Conservation (phyloP, 1,140 invertebrate species). For the Octopus sinensis region DNA sequence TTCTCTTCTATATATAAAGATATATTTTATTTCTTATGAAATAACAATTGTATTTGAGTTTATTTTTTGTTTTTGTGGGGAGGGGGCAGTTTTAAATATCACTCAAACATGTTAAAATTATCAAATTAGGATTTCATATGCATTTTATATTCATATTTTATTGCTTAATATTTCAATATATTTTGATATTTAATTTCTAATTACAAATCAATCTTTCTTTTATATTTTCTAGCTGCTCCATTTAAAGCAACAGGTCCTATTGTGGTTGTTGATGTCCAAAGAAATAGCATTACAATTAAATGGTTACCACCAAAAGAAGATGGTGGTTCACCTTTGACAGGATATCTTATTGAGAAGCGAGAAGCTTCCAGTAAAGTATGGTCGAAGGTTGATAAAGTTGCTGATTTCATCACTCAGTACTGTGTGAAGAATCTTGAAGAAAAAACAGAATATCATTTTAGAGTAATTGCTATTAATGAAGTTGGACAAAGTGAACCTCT, state of each 20-base stretch:
- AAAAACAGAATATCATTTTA: constrained; percentile 87
- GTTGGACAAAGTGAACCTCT: constrained; percentile 62
- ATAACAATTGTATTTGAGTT: too few relatives aligned
- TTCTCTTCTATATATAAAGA: too few relatives aligned
- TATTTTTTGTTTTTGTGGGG: too few relatives aligned
- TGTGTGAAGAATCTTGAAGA: constrained; percentile 88
- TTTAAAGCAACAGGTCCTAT: constrained; percentile 56
- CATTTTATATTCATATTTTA: too few relatives aligned
- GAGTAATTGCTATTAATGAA: constrained; percentile 74
- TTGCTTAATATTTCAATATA: too few relatives aligned
- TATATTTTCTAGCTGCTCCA: constrained; percentile 55
- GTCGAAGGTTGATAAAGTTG: constrained; percentile 50
- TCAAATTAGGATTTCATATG: too few relatives aligned
- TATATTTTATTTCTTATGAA: too few relatives aligned
- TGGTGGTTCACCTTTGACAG: constrained; percentile 82
- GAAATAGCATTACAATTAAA: constrained; percentile 78
- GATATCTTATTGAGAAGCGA: constrained; percentile 87
- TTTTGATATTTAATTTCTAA: too few relatives aligned
- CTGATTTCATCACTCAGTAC: constrained; percentile 74
- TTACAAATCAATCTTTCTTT: constrained; percentile 12
- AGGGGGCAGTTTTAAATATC: too few relatives aligned
- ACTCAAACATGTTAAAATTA: too few relatives aligned
- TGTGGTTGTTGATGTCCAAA: constrained; percentile 84
- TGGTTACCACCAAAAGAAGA: constrained; percentile 89
- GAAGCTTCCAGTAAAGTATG: constrained; percentile 66